Base-by-base conservation (phyloP, 2,113 vertebrate species). In the Bombycilla garrulus region DNA sequence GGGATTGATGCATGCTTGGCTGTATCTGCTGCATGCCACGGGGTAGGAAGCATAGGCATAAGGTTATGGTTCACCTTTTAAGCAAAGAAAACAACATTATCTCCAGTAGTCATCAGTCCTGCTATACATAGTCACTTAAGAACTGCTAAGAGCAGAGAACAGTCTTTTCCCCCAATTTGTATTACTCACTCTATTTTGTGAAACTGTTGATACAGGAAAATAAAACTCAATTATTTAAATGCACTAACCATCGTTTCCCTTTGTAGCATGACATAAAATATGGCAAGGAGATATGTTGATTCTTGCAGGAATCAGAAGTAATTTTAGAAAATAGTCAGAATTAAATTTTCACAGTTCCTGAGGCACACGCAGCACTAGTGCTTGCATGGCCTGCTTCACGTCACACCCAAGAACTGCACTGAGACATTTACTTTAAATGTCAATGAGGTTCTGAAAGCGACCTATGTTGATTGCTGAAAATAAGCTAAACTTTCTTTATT, bases 171-270 rank as follows among this genome's bases (percentile, higher is more conserved):
- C 47, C 5, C 47, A 61, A 36, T 51, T 89, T 76, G 40, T 71
- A 72, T 91, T 87, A 69, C 36, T 84, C 64, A 65, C 54, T 74
- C 71, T 84, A 72, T 67, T 81, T 85, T 69, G 57, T 95, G 62
- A 95, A 86, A 70, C 24, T 61, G 40, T 38, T 71, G 58, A 81
- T 58, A 83, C 12, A 72, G 38, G 42, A 88, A 73, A 92, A 83
- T 51, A 71, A 81, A 92, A 33, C 72, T 70, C 70, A 33, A 88
- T 80, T 88, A 84, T 86, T 81, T 91, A 91, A 81, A 89, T 71
- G 58, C 44, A 64, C 15, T 29, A 90, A 66, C 21, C 4, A 6
- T 35, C 17, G 81, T 92, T 93, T 61, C 26, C 28, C 31, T 56
- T 48, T 93, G 60, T 53, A 40, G 20, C 16, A 26, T 11, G 38